These are phyloP conservation scores for Coregonus ussuriensis DNA, from an alignment of 2,797 vertebrate species.

Conservation along the genomic window DNA sequence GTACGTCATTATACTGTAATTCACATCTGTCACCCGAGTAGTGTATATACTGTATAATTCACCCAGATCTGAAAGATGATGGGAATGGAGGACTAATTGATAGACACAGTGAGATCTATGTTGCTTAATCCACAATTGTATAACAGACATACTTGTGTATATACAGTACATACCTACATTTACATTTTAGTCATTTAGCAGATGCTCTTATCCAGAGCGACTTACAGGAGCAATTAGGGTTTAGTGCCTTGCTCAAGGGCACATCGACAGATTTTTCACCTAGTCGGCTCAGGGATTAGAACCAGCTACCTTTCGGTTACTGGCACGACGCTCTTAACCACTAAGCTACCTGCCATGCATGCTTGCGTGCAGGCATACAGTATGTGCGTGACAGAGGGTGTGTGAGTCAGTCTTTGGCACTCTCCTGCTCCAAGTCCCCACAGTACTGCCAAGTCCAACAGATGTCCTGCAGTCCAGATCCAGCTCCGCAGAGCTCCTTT, in stretches of 20 bases:
- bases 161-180: too few relatives aligned
- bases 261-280: too few relatives aligned
- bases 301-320: too few relatives aligned
- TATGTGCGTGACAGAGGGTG: not conserved
- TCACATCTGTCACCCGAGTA: not conserved
- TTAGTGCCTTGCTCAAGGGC: too few relatives aligned
- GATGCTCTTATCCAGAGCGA: too few relatives aligned
- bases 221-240: too few relatives aligned
- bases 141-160: not conserved
- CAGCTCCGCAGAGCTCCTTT: slow-evolving; percentile 17
- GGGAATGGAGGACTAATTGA: not conserved
- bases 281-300: too few relatives aligned
- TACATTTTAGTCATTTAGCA: too few relatives aligned
- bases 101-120: not conserved
- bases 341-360: not conserved
- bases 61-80: not conserved
- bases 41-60: not conserved
- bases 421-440: not conserved
- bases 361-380: not conserved
- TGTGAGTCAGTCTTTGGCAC: not conserved
- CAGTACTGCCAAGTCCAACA: not conserved
- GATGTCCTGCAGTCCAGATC: slow-evolving; percentile 23
- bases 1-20: not conserved
- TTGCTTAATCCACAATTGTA: not conserved
- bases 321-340: too few relatives aligned